Conservation (phyloP, 2,888 invertebrate species). For the Platerodrilus igneus region DNA sequence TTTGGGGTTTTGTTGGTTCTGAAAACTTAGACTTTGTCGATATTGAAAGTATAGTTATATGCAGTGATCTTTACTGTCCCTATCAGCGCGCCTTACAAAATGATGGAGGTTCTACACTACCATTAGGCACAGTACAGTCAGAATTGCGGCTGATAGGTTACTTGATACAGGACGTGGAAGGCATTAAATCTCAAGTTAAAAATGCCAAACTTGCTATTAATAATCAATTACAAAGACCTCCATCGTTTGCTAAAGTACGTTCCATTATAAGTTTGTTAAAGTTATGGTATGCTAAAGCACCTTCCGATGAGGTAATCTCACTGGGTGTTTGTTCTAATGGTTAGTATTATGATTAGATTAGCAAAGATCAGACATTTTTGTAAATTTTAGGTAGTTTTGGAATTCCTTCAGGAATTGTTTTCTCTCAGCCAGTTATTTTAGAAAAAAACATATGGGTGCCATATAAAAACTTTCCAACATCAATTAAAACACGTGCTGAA, state of each 20-base stretch:
- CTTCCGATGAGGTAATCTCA: constrained; percentile 48
- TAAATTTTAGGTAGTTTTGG: constrained; percentile 51
- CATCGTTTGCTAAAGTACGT: constrained; percentile 39
- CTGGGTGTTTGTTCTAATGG: constrained; percentile 56
- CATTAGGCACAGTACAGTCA: constrained; percentile 50
- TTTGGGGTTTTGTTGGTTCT: constrained; percentile 60
- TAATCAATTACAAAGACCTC: constrained; percentile 30
- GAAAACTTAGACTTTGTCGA: constrained; percentile 57
- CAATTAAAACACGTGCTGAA: constrained; percentile 18
- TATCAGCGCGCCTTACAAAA: constrained; percentile 51
- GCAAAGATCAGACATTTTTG: constrained; percentile 1
- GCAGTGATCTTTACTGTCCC: constrained; percentile 51
- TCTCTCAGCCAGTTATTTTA: constrained; percentile 55
- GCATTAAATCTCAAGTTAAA: constrained; percentile 28
- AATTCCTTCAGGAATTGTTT: constrained; percentile 51
- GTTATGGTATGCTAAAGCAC: constrained; percentile 49
- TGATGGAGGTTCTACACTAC: constrained; percentile 49
- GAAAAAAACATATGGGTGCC: constrained; percentile 50
- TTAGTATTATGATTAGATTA: constrained; percentile 31
- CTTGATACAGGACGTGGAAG: constrained; percentile 44
- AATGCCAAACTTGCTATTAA: constrained; percentile 6
- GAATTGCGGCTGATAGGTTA: constrained; percentile 55
- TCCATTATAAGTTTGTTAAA: constrained; percentile 51
- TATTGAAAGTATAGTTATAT: constrained; percentile 52
- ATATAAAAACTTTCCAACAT: constrained; percentile 33